Conservation (phyloP, 1,140 invertebrate species). For the Thaumatotibia leucotreta region DNA sequence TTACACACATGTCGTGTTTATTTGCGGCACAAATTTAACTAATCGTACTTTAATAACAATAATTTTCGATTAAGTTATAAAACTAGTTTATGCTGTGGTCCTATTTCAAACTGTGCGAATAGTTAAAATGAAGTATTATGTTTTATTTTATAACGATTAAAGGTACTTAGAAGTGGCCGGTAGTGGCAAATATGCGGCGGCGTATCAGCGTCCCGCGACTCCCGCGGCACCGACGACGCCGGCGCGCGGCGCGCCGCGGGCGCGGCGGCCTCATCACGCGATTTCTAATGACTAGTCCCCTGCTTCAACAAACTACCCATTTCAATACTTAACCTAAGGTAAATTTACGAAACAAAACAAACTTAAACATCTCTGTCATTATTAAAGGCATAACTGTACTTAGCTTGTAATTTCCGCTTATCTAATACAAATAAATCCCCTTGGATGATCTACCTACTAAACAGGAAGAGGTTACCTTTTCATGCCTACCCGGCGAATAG, state of each 20-base stretch:
- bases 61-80: background rate
- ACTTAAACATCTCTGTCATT: background rate
- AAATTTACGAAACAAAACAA: conserved; percentile 50
- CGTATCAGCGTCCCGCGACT: conserved; percentile 39
- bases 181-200: conserved; percentile 27
- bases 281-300: conserved; percentile 63
- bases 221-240: background rate
- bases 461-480: background rate
- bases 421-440: background rate
- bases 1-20: background rate
- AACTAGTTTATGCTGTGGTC: conserved; percentile 8
- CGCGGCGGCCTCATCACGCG: conserved; percentile 59
- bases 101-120: conserved; percentile 11
- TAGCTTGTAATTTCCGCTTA: background rate
- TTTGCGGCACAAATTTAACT: background rate
- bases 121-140: background rate
- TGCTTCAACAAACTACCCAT: conserved; percentile 70
- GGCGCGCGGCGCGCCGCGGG: conserved; percentile 28
- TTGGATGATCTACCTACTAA: background rate
- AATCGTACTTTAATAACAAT: background rate
- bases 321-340: conserved; percentile 61
- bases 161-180: conserved; percentile 2
- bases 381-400: background rate
- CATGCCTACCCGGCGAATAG: background rate
- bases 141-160: conserved; percentile 10